phyloP scores from a whole-genome alignment of 2,113 vertebrate genomes.

The Danionella cerebrum region DNA sequence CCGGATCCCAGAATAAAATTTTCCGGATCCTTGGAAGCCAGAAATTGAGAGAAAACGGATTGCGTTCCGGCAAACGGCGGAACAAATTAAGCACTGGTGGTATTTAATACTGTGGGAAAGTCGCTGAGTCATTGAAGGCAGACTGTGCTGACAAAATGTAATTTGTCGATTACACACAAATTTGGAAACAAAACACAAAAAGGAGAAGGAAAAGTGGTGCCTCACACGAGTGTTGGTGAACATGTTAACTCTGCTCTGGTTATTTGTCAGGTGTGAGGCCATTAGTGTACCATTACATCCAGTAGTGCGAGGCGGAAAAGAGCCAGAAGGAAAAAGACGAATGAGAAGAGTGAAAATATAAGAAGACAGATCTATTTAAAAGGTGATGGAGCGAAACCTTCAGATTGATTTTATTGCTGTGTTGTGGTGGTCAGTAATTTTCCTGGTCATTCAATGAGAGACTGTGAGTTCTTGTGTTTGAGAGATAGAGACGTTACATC shows the following conservation, averaged over 20 bases:
- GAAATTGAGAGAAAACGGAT: too few relatives aligned
- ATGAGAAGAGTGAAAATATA: not conserved
- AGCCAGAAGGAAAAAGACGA: not conserved
- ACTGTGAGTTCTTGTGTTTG: conserved; percentile 28
- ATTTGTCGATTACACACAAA: too few relatives aligned
- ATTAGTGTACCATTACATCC: conserved; percentile 13
- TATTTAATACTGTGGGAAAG: too few relatives aligned
- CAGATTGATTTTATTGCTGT: conserved; percentile 65
- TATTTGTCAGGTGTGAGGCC: conserved; percentile 18
- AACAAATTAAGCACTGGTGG: too few relatives aligned
- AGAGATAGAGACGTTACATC: not conserved
- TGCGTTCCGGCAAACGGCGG: too few relatives aligned
- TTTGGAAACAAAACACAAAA: too few relatives aligned
- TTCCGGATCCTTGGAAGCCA: too few relatives aligned
- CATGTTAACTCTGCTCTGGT: not conserved
- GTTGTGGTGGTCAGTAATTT: conserved; percentile 63
- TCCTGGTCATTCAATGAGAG: conserved; percentile 56
- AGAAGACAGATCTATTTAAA: conserved; percentile 32
- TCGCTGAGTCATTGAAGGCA: too few relatives aligned
- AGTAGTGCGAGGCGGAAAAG: not conserved
- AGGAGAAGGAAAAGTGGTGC: too few relatives aligned
- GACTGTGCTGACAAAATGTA: too few relatives aligned
- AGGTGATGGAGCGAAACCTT: conserved; percentile 32
- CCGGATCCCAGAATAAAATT: too few relatives aligned
- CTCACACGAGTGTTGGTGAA: too few relatives aligned